phyloP scores from a whole-genome alignment of 2,113 vertebrate species.

The Fulmarus glacialis region DNA sequence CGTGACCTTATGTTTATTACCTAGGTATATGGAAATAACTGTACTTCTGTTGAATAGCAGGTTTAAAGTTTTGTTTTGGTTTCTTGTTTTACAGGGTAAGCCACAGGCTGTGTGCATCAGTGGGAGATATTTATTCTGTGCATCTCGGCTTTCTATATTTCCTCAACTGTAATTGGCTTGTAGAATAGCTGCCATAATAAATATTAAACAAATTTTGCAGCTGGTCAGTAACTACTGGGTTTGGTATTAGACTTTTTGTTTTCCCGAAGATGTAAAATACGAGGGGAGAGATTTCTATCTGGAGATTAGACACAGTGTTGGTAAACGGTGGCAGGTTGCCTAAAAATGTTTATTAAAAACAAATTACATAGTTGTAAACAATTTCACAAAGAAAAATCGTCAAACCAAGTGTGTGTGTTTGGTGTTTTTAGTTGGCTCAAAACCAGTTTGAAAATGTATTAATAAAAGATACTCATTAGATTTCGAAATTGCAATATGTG shows the following conservation, averaged over 20 bases:
- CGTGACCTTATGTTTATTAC: background rate
- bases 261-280: background rate
- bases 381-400: background rate
- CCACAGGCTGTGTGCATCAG: background rate
- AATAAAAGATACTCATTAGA: background rate
- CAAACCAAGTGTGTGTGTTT: no score
- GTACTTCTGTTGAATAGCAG: background rate
- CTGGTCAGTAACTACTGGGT: background rate
- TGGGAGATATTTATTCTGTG: background rate
- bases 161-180: background rate
- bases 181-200: background rate
- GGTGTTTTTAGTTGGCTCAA: background rate
- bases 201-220: background rate
- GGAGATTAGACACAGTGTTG: background rate
- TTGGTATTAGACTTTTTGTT: background rate
- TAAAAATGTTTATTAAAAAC: background rate
- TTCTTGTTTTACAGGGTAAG: background rate
- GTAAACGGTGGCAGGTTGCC: background rate
- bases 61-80: background rate
- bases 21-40: background rate
- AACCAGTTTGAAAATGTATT: background rate
- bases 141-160: background rate
- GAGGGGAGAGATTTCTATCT: background rate
- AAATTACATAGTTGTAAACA: background rate
- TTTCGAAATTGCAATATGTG: background rate